phyloP scores from a whole-genome alignment of 2,797 vertebrate species.

The Salmo trutta region DNA sequence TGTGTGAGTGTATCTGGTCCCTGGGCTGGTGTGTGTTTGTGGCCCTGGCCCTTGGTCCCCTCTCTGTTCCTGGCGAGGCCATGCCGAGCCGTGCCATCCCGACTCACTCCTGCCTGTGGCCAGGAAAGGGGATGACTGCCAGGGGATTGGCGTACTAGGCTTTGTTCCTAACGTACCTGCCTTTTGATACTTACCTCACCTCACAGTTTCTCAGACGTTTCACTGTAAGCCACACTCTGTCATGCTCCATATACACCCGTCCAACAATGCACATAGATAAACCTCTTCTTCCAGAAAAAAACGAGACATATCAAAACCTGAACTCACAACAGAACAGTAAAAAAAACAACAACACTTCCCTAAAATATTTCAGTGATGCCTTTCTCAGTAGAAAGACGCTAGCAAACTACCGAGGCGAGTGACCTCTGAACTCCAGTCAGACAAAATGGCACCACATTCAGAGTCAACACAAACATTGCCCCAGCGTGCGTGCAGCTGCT shows the following conservation, averaged over 20 bases:
- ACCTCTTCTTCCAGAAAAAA: no score
- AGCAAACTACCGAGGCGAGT: background rate
- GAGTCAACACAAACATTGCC: background rate
- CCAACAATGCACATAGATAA: no score
- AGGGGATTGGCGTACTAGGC: background rate
- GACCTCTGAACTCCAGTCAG: conserved; percentile 12
- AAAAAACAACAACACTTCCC: background rate
- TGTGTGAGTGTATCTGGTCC: background rate
- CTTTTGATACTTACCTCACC: conserved; percentile 13
- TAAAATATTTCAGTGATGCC: background rate
- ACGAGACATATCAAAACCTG: background rate
- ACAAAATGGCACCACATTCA: conserved; percentile 13
- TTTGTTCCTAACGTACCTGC: background rate
- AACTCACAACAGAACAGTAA: background rate
- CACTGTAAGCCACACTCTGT: background rate
- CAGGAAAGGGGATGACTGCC: background rate
- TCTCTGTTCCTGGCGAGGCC: background rate
- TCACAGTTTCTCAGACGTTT: background rate
- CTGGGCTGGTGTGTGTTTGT: background rate
- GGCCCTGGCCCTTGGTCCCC: background rate
- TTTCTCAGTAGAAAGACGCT: background rate
- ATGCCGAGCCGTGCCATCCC: no score
- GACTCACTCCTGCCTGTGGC: conserved; percentile 8
- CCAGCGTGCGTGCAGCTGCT: background rate
- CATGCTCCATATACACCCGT: background rate